These are phyloP conservation scores for Phymanthus crucifer DNA, from an alignment of 92 coral and sea anemone genomes.

Conservation along the genomic window DNA sequence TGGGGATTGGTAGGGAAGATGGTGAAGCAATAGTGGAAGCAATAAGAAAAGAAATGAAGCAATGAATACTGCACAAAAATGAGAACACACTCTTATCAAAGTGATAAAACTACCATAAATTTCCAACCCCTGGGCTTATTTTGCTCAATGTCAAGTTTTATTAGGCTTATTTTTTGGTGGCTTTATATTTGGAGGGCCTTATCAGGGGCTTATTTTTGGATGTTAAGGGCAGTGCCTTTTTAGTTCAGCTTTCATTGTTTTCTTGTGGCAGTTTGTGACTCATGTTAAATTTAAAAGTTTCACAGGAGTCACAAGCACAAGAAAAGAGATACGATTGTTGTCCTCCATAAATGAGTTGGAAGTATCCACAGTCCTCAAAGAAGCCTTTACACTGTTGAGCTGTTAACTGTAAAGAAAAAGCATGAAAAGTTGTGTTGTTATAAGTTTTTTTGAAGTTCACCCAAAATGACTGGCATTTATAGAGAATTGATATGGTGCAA, in stretches of 20 bases:
- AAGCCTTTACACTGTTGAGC: constrained; percentile 18
- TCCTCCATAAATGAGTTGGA: constrained; percentile 3
- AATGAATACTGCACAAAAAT: neutral
- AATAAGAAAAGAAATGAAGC: constrained; percentile 22
- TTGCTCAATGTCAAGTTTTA: neutral
- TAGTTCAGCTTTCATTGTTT: neutral
- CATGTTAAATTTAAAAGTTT: too few species aligned
- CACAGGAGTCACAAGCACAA: constrained; percentile 1
- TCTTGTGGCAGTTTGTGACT: too few species aligned
- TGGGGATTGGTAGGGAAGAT: constrained; percentile 43
- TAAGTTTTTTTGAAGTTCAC: neutral
- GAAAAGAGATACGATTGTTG: neutral
- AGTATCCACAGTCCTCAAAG: constrained; percentile 36
- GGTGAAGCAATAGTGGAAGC: constrained; percentile 32
- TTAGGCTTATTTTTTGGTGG: neutral
- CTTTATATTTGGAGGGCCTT: constrained; percentile 5
- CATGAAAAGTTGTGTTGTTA: constrained; percentile 6
- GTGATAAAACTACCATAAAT: neutral
- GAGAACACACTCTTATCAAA: neutral
- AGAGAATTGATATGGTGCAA: neutral
- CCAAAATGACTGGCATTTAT: neutral
- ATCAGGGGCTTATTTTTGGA: neutral
- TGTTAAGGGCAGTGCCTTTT: neutral
- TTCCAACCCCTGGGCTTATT: constrained; percentile 1
- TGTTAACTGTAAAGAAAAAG: constrained; percentile 26